Conservation (phyloP, 1,140 invertebrate genomes). For the Camponotus vicinus region DNA sequence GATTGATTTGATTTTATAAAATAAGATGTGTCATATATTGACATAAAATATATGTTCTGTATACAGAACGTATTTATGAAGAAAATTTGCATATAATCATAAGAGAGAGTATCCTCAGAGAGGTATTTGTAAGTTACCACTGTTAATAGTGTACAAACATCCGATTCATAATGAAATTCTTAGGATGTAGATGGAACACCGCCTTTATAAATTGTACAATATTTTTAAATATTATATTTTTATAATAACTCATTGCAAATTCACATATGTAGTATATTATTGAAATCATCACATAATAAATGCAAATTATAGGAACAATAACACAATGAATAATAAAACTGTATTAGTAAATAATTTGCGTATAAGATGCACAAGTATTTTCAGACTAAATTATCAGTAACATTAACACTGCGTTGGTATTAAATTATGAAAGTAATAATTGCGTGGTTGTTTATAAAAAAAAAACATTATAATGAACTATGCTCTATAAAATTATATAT, state of each 20-base stretch:
- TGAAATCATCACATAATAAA: conserved; percentile 41
- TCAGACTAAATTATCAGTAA: background rate
- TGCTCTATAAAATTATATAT: too few relatives aligned
- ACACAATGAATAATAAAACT: background rate
- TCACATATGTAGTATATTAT: conserved; percentile 27
- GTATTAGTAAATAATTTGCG: conserved; percentile 49
- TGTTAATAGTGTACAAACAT: conserved; percentile 65
- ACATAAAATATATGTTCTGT: conserved; percentile 43
- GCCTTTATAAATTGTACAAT: conserved; percentile 54
- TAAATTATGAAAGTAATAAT: conserved; percentile 10
- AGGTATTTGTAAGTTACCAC: conserved; percentile 29
- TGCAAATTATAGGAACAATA: background rate
- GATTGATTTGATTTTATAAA: background rate
- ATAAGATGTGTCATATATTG: background rate
- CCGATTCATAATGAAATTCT: conserved; percentile 28
- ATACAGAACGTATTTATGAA: conserved; percentile 30
- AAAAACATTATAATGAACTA: background rate
- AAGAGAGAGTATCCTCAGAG: conserved; percentile 1
- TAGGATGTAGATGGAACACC: background rate
- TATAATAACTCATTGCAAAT: conserved; percentile 64
- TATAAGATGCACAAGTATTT: conserved; percentile 10
- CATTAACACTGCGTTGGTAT: background rate
- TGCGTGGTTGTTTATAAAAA: background rate
- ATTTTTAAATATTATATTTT: conserved; percentile 75
- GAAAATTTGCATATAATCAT: conserved; percentile 30